phyloP scores from a whole-genome alignment of 2,888 invertebrate genomes.

The Corythucha ciliata region DNA sequence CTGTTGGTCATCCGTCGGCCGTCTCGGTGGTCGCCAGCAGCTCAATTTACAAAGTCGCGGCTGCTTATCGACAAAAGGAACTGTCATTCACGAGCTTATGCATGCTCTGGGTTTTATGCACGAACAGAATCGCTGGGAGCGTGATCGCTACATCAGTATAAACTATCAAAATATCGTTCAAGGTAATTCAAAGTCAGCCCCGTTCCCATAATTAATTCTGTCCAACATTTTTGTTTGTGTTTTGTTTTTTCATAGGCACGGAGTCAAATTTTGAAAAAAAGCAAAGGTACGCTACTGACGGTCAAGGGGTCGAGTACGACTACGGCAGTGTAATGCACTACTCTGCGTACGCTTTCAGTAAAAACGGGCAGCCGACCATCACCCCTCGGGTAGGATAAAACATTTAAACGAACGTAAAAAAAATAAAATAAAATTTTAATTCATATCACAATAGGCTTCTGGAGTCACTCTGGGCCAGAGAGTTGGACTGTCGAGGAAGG shows the following conservation, averaged over 20 bases:
- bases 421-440: too few species aligned
- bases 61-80: conserved; percentile 62
- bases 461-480: conserved; percentile 54
- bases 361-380: conserved; percentile 61
- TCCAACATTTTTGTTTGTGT: not conserved
- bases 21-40: conserved; percentile 49
- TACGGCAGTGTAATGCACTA: conserved; percentile 79
- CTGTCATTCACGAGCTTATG: conserved; percentile 67
- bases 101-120: conserved; percentile 72
- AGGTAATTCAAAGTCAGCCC: conserved; percentile 44
- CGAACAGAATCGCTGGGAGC: conserved; percentile 68
- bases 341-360: conserved; percentile 65
- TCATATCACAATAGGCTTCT: conserved; percentile 33
- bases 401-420: too few species aligned
- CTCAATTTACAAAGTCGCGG: conserved; percentile 65
- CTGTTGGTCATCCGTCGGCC: conserved; percentile 74
- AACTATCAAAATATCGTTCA: conserved; percentile 57
- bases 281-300: conserved; percentile 47
- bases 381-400: conserved; percentile 50
- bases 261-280: conserved; percentile 63
- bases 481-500: conserved; percentile 60
- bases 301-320: conserved; percentile 65
- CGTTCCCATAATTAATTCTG: not conserved
- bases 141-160: conserved; percentile 58
- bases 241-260: conserved; percentile 44